phyloP scores from a whole-genome alignment of 92 coral and sea anemone genomes.

The Pocillopora grandis region DNA sequence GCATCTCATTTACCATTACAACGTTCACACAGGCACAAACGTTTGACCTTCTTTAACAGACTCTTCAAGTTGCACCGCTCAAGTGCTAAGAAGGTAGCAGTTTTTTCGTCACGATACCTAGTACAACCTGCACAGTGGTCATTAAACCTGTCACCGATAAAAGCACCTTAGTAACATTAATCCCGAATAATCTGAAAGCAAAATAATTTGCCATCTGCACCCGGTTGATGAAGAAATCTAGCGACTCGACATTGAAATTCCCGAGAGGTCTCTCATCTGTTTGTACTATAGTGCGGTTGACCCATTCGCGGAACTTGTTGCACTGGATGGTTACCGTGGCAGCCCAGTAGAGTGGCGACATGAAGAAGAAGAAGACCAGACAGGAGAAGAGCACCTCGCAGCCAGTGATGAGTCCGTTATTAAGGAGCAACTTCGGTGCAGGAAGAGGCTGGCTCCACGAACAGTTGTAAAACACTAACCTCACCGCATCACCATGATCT shows the following conservation, averaged over 20 bases:
- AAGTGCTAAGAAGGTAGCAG: slow-evolving; percentile 13
- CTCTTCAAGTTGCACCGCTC: no score
- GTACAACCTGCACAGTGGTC: slow-evolving; percentile 50
- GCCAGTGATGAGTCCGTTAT: slow-evolving; percentile 23
- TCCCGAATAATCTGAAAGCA: slow-evolving; percentile 47
- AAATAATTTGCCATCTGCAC: slow-evolving; percentile 47
- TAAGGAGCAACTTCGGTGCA: slow-evolving; percentile 13
- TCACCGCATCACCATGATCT: slow-evolving; percentile 17
- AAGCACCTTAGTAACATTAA: slow-evolving; percentile 35
- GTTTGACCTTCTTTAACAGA: no score
- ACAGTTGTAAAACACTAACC: slow-evolving; percentile 49
- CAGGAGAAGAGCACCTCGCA: slow-evolving; percentile 48
- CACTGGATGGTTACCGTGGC: slow-evolving; percentile 52
- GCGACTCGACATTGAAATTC: slow-evolving; percentile 19
- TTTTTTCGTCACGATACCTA: slow-evolving; percentile 36
- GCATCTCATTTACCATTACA: no score
- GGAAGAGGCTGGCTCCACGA: slow-evolving; percentile 27
- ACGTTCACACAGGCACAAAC: no score
- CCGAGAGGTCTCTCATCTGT: slow-evolving; percentile 44
- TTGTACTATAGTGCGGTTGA: slow-evolving; percentile 33
- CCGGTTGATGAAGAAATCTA: slow-evolving; percentile 53
- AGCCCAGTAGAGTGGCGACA: slow-evolving; percentile 53
- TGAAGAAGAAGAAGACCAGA: slow-evolving; percentile 51
- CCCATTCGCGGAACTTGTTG: slow-evolving; percentile 48
- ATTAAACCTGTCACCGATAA: slow-evolving; percentile 47